These are phyloP conservation scores for Cherax quadricarinatus DNA, from an alignment of 1,140 invertebrate genomes.

Conservation along the genomic window DNA sequence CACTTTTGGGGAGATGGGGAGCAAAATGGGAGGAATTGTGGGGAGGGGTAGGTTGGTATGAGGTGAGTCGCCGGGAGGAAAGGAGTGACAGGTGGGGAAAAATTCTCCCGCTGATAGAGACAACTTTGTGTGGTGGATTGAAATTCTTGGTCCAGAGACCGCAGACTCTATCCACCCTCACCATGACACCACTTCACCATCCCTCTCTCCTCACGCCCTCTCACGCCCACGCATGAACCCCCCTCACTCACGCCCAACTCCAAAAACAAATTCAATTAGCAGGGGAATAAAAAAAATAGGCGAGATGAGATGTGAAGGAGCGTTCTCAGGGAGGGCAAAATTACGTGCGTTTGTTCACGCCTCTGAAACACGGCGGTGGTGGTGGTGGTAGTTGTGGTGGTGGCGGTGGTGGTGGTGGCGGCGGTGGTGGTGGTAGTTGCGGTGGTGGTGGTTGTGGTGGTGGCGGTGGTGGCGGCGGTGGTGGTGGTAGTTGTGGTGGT, in stretches of 20 bases:
- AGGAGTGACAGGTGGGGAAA: conserved; percentile 11
- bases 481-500: neutral
- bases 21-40: neutral
- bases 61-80: conserved; percentile 46
- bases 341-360: conserved; percentile 43
- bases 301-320: neutral
- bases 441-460: neutral
- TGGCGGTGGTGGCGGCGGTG: neutral
- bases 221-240: no score
- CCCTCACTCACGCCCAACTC: no score
- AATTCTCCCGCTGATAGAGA: conserved; percentile 15
- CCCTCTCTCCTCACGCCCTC: neutral
- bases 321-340: neutral
- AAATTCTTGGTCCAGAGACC: conserved; percentile 57
- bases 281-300: no score
- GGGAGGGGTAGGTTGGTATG: conserved; percentile 23
- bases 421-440: neutral
- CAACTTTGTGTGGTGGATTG: conserved; percentile 64
- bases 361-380: neutral
- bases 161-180: conserved; percentile 34
- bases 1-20: neutral
- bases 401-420: neutral
- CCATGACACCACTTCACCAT: neutral
- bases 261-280: no score
- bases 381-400: no score